These are phyloP conservation scores for Epicauta chinensis DNA, from an alignment of 1,140 invertebrate species.

Conservation along the genomic window DNA sequence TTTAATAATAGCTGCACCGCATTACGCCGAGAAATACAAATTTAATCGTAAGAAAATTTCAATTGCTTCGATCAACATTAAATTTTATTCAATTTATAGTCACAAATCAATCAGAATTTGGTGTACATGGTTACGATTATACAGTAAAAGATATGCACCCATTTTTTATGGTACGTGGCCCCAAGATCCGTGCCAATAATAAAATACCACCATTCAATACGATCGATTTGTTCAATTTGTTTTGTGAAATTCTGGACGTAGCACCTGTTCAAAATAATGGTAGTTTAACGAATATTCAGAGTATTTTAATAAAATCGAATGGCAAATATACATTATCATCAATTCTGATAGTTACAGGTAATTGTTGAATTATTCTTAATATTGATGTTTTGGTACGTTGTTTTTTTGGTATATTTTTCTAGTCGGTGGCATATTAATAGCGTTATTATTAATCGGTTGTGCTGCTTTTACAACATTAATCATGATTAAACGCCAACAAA, in stretches of 20 bases:
- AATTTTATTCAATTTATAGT: constrained; percentile 34
- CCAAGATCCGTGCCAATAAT: constrained; percentile 50
- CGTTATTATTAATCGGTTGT: constrained; percentile 32
- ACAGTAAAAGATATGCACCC: constrained; percentile 53
- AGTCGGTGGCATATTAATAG: constrained; percentile 36
- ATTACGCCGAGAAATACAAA: constrained; percentile 46
- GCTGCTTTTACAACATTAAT: constrained; percentile 33
- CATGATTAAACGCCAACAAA: constrained; percentile 39
- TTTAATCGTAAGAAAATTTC: constrained; percentile 32
- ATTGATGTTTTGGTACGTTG: constrained; percentile 1
- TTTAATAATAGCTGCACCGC: constrained; percentile 42
- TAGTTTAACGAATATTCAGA: constrained; percentile 23
- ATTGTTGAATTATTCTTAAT: background rate
- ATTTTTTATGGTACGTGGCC: constrained; percentile 63
- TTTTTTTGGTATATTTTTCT: constrained; percentile 11
- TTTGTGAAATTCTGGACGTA: constrained; percentile 55
- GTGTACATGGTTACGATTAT: constrained; percentile 65
- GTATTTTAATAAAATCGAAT: constrained; percentile 14
- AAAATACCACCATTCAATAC: constrained; percentile 53
- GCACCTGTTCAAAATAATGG: constrained; percentile 35
- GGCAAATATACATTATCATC: constrained; percentile 21
- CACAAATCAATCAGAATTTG: constrained; percentile 48
- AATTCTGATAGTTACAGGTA: constrained; percentile 32
- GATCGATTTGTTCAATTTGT: constrained; percentile 61
- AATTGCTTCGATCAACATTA: too few species aligned